Conservation (phyloP, 2,888 invertebrate genomes). For the Acrocyrtus sp. region DNA sequence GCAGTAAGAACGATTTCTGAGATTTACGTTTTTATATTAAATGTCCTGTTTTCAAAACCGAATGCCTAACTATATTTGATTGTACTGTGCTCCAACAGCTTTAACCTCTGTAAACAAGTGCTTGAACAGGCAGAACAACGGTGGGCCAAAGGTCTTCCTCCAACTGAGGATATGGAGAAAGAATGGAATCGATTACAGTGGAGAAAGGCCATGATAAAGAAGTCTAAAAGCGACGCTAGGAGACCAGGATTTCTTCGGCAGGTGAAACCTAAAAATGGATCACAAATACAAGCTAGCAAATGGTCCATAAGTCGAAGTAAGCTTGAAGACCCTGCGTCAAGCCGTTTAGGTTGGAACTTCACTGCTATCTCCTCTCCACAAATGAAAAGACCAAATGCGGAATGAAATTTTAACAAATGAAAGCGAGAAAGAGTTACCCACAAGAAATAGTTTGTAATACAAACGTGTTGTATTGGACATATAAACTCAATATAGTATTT, state of each 20-base stretch:
- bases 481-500: no score
- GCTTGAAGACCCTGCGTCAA: conserved; percentile 37
- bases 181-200: conserved; percentile 56
- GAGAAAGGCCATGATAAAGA: conserved; percentile 52
- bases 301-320: conserved; percentile 24
- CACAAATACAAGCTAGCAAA: conserved; percentile 56
- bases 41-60: no score
- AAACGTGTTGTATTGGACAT: no score
- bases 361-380: conserved; percentile 26
- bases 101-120: conserved; percentile 24
- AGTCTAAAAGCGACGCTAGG: conserved; percentile 35
- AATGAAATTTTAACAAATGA: no score
- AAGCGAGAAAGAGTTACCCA: no score
- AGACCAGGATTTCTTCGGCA: conserved; percentile 41
- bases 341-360: conserved; percentile 43
- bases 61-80: no score
- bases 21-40: neutral
- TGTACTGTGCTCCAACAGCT: conserved; percentile 24
- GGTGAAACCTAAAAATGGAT: conserved; percentile 43
- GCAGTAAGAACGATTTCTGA: conserved; percentile 32
- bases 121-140: conserved; percentile 46
- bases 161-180: conserved; percentile 52
- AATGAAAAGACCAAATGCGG: neutral
- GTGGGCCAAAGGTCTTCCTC: conserved; percentile 41
- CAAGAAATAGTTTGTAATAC: no score